Conservation (phyloP, 2,113 vertebrate genomes). For the Pipra filicauda region DNA sequence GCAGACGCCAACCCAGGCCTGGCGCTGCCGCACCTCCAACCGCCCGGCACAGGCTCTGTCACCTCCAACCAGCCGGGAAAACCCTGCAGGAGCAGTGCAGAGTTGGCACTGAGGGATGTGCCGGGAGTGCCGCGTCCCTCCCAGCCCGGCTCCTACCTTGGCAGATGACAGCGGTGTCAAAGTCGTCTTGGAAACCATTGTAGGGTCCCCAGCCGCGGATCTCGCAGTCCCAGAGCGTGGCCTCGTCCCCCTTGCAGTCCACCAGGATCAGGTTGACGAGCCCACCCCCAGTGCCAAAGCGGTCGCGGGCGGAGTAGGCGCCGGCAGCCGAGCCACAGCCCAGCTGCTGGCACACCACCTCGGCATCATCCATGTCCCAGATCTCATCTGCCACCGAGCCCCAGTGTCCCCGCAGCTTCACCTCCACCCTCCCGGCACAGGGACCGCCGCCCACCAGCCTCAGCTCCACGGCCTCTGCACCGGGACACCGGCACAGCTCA, state of each 20-base stretch:
- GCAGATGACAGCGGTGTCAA: rapidly evolving
- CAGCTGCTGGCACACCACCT: constrained; percentile 29
- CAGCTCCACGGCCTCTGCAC: no score
- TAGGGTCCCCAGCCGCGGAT: neutral
- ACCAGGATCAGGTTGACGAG: rapidly evolving
- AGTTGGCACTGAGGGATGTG: rapidly evolving
- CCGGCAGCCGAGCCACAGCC: neutral
- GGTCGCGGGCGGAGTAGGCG: rapidly evolving
- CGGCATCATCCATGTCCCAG: neutral
- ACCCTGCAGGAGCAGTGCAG: rapidly evolving
- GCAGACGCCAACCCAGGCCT: no score
- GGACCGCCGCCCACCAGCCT: no score
- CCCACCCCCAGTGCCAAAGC: rapidly evolving
- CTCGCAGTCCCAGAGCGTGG: neutral
- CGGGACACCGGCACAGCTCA: no score
- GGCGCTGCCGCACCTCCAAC: neutral
- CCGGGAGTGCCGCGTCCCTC: rapidly evolving
- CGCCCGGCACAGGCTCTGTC: neutral
- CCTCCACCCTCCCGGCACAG: no score
- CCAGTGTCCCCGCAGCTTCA: neutral
- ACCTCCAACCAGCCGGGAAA: neutral
- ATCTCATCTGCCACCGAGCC: rapidly evolving
- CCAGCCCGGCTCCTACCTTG: neutral
- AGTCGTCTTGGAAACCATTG: rapidly evolving
- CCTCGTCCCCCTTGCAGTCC: rapidly evolving